Percentiles rank a stretch among this genome's conserved stretches.
Conservation (phyloP, 1,140 invertebrate species). For the Drosophila asahinai region DNA sequence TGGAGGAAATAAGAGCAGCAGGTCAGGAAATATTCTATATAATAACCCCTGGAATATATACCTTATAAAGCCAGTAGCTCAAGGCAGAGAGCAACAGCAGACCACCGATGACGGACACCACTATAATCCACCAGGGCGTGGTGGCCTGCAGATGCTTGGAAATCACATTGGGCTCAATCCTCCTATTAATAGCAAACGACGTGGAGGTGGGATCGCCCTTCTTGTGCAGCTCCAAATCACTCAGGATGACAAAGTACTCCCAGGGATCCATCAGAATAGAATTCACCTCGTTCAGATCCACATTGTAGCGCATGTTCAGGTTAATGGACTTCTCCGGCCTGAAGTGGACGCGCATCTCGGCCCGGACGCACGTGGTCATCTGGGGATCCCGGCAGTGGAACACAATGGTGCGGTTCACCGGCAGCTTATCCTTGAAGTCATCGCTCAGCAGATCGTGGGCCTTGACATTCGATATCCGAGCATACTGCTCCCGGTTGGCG, state of each 20-base stretch:
- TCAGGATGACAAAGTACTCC: constrained; percentile 80
- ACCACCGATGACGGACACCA: constrained; percentile 72
- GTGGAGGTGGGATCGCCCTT: constrained; percentile 61
- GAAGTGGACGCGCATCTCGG: constrained; percentile 75
- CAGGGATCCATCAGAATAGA: constrained; percentile 78
- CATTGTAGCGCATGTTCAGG: constrained; percentile 68
- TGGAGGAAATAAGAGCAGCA: not conserved
- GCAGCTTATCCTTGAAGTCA: constrained; percentile 73
- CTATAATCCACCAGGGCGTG: constrained; percentile 72
- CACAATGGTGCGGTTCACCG: constrained; percentile 82
- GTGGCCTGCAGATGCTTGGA: constrained; percentile 69
- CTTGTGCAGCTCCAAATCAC: constrained; percentile 62
- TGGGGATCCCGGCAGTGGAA: constrained; percentile 79
- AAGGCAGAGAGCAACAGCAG: constrained; percentile 68
- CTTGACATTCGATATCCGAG: constrained; percentile 67
- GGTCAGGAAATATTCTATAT: too few relatives aligned
- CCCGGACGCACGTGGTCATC: constrained; percentile 73
- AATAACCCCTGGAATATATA: constrained; percentile 17
- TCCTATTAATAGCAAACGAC: constrained; percentile 54
- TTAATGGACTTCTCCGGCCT: constrained; percentile 70
- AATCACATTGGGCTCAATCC: constrained; percentile 78
- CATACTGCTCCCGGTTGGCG: constrained; percentile 79
- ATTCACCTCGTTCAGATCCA: constrained; percentile 81
- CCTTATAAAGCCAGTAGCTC: constrained; percentile 77
- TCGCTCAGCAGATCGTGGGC: constrained; percentile 76